Evolutionary conservation across 2,797 vertebrate genomes (phyloP), one percentile per base, ranked within the genome.

Genomic region (Danio choprae): DNA sequence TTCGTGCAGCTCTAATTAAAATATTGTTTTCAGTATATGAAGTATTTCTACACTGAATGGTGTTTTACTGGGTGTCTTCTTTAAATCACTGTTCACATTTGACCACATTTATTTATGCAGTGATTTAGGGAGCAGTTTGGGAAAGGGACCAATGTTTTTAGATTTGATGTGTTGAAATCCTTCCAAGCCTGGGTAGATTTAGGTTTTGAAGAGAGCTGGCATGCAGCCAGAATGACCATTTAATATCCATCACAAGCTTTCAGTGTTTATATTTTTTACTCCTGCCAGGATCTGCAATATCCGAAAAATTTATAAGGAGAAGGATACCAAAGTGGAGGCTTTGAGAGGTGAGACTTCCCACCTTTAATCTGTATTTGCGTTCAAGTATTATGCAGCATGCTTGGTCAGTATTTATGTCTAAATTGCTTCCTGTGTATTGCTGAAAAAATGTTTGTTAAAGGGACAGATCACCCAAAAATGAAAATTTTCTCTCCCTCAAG

Each of bases 281-380:
- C 43, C 58, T 20, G 51, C 73, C 88, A 99, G 97, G 89, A 97
- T 99, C 90, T 95, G 74, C 89, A 94, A 95, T 89, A 95, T 99
- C 88, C 93, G 92, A 80, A 98, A 99, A 92, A 93, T 95, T 7
- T 97, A 96, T 91, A 95, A 92, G 87, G 96, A 95, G 86, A 97
- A 95, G 87, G 95, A 93, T 84, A 91, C 87, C 76, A 91, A 89
- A n/a, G 95, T 97, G 88, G 96, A 98, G 83, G 96, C 96, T 83
- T 90, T 98, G 83, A 94, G 96, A 94, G 97, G 98, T 98, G 88
- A 58, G 86, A 9, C 7, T 16, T 9, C 29, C 29, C 29, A 29
- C 29, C 29, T 29, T 29, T 29, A 29, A 29, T 55, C 0, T 46
- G 16, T 58, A 4, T 64, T 60, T 6, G 11, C 48, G 16, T 18